These are phyloP conservation scores for Onthophagus sagittarius DNA, from an alignment of 2,888 invertebrate genomes.

Conservation along the genomic window DNA sequence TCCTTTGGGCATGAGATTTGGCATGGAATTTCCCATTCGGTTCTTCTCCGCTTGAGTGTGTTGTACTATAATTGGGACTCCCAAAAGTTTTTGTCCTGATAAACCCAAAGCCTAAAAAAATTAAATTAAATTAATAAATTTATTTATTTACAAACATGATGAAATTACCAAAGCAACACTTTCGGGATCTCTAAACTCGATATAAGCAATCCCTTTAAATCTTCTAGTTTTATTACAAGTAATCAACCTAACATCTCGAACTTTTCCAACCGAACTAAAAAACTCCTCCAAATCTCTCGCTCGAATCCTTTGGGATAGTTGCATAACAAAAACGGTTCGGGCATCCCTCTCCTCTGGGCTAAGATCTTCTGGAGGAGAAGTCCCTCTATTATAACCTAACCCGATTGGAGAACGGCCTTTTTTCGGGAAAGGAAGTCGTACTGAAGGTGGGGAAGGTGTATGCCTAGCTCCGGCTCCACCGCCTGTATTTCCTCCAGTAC, in stretches of 20 bases:
- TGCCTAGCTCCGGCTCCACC: conserved; percentile 31
- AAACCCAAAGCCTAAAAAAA: conserved; percentile 82
- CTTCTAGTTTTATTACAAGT: conserved; percentile 98
- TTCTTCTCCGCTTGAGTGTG: conserved; percentile 96
- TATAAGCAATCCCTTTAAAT: conserved; percentile 99
- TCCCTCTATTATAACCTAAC: conserved; percentile 39
- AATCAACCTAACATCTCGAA: conserved; percentile 95
- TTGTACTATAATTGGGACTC: conserved; percentile 96
- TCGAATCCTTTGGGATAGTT: conserved; percentile 89
- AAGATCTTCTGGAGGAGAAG: conserved; percentile 66
- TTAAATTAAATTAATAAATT: too few relatives aligned
- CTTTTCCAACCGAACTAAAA: conserved; percentile 97
- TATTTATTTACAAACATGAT: conserved; percentile 1
- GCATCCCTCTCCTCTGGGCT: conserved; percentile 97
- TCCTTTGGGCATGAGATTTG: conserved; percentile 80
- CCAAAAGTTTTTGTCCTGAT: conserved; percentile 91
- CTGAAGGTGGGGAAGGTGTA: conserved; percentile 45
- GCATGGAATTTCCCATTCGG: conserved; percentile 82
- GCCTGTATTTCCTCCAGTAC: conserved; percentile 24
- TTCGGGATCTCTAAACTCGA: conserved; percentile 97
- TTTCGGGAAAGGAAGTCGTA: conserved; percentile 38
- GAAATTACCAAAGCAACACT: conserved; percentile 85
- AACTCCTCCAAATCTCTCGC: conserved; percentile 97
- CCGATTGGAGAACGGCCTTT: conserved; percentile 42
- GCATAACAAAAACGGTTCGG: conserved; percentile 99